phyloP scores from a whole-genome alignment of 1,140 invertebrate species.

The Ctenoplectra terminalis region DNA sequence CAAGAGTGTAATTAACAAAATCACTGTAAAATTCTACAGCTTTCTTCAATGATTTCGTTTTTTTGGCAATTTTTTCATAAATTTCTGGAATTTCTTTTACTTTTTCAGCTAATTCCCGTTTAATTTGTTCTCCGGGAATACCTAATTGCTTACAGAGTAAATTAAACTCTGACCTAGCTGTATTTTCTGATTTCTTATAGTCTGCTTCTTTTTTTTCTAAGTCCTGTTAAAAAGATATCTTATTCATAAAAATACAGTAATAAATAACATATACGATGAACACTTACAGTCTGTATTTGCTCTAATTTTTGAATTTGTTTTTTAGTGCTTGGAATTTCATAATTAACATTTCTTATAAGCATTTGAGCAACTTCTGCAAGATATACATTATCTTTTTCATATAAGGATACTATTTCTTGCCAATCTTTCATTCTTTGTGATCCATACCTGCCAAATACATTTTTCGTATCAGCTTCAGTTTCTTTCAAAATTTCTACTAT shows the following conservation, averaged over 20 bases:
- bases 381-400: constrained; percentile 97
- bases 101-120: constrained; percentile 89
- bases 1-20: constrained; percentile 84
- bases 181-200: constrained; percentile 89
- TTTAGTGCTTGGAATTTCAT: constrained; percentile 96
- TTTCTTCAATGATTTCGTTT: constrained; percentile 70
- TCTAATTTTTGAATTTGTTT: constrained; percentile 94
- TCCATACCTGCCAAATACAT: constrained; percentile 98
- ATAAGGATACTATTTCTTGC: constrained; percentile 91
- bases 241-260: not conserved
- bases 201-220: constrained; percentile 92
- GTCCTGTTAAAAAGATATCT: constrained; percentile 84
- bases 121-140: constrained; percentile 90
- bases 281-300: constrained; percentile 86
- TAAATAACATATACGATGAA: constrained; percentile 7
- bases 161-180: constrained; percentile 90
- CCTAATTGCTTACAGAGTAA: constrained; percentile 92
- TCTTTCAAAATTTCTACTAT: constrained; percentile 98
- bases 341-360: constrained; percentile 95
- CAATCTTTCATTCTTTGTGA: constrained; percentile 99
- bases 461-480: constrained; percentile 97
- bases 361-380: constrained; percentile 96
- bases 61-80: constrained; percentile 86
- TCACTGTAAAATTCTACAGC: constrained; percentile 84
- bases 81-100: constrained; percentile 89